These are phyloP conservation scores for Lapara coniferarum DNA, from an alignment of 2,888 invertebrate species.

Conservation along the genomic window DNA sequence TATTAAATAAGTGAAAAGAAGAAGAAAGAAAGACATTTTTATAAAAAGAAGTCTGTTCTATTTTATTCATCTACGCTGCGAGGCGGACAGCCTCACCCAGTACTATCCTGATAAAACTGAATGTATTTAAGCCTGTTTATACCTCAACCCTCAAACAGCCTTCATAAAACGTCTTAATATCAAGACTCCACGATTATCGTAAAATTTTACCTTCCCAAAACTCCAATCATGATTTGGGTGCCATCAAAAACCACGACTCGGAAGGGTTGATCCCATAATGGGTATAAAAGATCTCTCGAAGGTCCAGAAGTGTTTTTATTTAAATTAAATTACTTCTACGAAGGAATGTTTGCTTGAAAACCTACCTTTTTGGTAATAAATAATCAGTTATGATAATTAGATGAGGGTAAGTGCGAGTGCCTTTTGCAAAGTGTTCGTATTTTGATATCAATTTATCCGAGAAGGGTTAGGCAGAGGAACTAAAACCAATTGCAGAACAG, in stretches of 20 bases:
- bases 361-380: slow-evolving; percentile 18
- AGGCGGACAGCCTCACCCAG: too few relatives aligned
- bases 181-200: not conserved
- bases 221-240: slow-evolving; percentile 17
- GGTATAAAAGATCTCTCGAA: slow-evolving; percentile 7
- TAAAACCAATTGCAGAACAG: too few relatives aligned
- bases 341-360: slow-evolving; percentile 9
- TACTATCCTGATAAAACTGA: too few relatives aligned
- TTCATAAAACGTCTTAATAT: not conserved
- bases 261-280: slow-evolving; percentile 9
- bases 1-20: too few relatives aligned
- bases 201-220: slow-evolving; percentile 11
- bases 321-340: slow-evolving; percentile 20
- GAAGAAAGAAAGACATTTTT: too few relatives aligned
- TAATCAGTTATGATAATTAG: slow-evolving; percentile 21
- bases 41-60: too few relatives aligned
- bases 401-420: not conserved
- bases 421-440: too few relatives aligned
- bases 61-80: too few relatives aligned
- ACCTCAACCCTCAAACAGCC: not conserved
- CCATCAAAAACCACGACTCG: slow-evolving; percentile 15
- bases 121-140: too few relatives aligned
- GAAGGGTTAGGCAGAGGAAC: too few relatives aligned
- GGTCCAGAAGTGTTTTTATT: slow-evolving; percentile 6
- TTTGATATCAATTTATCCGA: too few relatives aligned